Evolutionary conservation across 2,888 invertebrate species (phyloP).

Genomic region (Dolichopus griseipennis): DNA sequence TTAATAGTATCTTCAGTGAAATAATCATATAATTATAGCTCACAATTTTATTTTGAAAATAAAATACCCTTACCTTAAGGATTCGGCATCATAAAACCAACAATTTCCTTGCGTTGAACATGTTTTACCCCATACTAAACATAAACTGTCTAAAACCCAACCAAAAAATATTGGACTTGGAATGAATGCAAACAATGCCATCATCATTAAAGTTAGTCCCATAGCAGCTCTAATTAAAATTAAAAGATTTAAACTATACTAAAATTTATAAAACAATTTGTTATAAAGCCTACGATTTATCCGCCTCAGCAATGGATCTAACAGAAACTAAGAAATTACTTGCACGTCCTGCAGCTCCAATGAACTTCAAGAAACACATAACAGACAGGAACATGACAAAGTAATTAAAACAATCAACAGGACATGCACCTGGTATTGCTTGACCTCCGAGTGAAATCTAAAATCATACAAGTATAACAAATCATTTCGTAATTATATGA

Average conservation of each 20-base stretch:
- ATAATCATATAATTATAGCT: too few species aligned
- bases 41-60: too few species aligned
- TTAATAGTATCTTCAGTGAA: too few species aligned
- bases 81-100: conserved; percentile 62
- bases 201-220: conserved; percentile 59
- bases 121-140: conserved; percentile 65
- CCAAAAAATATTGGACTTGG: conserved; percentile 71
- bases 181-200: conserved; percentile 63
- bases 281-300: conserved; percentile 47
- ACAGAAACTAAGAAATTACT: conserved; percentile 55
- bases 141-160: conserved; percentile 54
- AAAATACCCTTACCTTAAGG: conserved; percentile 40
- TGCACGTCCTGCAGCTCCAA: conserved; percentile 53
- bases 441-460: conserved; percentile 36
- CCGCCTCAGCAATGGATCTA: conserved; percentile 61
- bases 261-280: too few species aligned
- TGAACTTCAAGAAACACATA: conserved; percentile 51
- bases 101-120: conserved; percentile 62
- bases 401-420: conserved; percentile 50
- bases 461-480: too few species aligned
- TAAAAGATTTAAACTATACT: too few species aligned
- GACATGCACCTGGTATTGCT: conserved; percentile 48
- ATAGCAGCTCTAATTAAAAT: conserved; percentile 47
- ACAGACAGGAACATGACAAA: conserved; percentile 50
- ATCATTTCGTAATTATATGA: neutral